Conservation (phyloP, 2,888 invertebrate genomes). For the Cloeon dipterum region DNA sequence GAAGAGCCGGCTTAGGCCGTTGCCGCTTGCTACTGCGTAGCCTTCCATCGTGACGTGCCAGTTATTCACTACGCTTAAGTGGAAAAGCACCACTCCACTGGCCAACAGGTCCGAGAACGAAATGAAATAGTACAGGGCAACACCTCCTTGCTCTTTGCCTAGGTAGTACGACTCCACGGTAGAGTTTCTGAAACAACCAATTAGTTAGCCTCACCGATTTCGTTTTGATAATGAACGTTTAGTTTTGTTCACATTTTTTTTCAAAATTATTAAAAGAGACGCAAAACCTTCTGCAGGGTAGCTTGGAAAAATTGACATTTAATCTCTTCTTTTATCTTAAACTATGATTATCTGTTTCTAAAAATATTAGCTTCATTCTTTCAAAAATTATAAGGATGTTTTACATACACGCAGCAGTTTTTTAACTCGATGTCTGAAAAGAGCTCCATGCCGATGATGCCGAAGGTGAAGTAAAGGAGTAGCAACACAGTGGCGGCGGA, state of each 20-base stretch:
- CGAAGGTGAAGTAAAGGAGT: slow-evolving; percentile 70
- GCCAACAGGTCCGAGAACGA: slow-evolving; percentile 58
- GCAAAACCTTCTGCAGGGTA: no score
- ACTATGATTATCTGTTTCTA: no score
- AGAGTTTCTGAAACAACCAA: slow-evolving; percentile 35
- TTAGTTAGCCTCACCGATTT: no score
- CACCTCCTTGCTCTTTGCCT: slow-evolving; percentile 25
- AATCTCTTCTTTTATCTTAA: no score
- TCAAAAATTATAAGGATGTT: no score
- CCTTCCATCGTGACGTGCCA: slow-evolving; percentile 84
- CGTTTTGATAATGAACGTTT: no score
- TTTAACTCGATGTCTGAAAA: slow-evolving; percentile 49
- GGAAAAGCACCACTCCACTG: slow-evolving; percentile 64
- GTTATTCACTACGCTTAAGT: slow-evolving; percentile 75
- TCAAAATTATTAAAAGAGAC: no score
- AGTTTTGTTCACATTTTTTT: no score
- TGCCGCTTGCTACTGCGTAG: slow-evolving; percentile 37
- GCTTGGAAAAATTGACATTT: background rate
- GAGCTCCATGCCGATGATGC: slow-evolving; percentile 74
- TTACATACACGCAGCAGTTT: slow-evolving; percentile 67
- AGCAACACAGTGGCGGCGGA: slow-evolving; percentile 65
- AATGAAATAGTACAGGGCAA: slow-evolving; percentile 72
- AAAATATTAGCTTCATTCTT: no score
- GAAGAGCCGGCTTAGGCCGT: slow-evolving; percentile 52
- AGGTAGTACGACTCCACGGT: slow-evolving; percentile 65